Evolutionary conservation across 2,888 invertebrate species (phyloP), one percentile per base, ranked within the genome.

Genomic region (Phymatocera aterrima): DNA sequence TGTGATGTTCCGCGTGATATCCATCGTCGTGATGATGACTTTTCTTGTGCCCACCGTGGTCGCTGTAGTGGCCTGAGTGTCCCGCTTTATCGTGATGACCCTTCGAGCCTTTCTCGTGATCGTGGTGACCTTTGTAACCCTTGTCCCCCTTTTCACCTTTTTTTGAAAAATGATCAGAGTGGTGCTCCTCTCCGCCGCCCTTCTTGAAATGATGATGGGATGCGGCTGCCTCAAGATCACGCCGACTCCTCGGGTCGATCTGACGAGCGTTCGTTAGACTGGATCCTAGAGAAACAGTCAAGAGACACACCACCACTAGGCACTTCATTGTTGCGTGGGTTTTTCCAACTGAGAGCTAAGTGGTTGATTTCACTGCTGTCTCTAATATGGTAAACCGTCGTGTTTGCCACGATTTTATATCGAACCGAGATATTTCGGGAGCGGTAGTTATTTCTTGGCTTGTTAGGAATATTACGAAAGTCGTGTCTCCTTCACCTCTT

Each of bases 61-160:
- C 93, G 61, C 92, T 92, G 85, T 93, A 93, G 84, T 93, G 92
- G 5, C 93, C 93, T 83, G 92, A 92, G 83, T 94, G 93, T 4
- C 92, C 91, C 84, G 92, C 94, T 85, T 94, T 94, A 83, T 94
- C 94, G 83, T 95, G 94, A 83, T 95, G 94, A 0, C 95, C 95
- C 85, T 94, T 94, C 83, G 93, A 92, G n/a, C 93, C 93, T 46
- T 79, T 79, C 51, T 94, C 93, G 83, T 93, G 93, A 81, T 93
- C 92, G 84, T 95, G 94, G 81, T 93, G 92, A 12, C 93, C 93
- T 85, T 94, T 93, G 89, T 95, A 94, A 0, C 93, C 94, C 79
- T 94, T 94, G 82, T 94, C 93, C 0, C 93, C 94, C 84, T 94
- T 93, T 82, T 94, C 94, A 1, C 94, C 94, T 79, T 94, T 93